A percentile compares a stretch with the other conserved stretches of the same genome.
Evolutionary conservation across 2,888 invertebrate species (phyloP).

Genomic region (Netelia virgata): DNA sequence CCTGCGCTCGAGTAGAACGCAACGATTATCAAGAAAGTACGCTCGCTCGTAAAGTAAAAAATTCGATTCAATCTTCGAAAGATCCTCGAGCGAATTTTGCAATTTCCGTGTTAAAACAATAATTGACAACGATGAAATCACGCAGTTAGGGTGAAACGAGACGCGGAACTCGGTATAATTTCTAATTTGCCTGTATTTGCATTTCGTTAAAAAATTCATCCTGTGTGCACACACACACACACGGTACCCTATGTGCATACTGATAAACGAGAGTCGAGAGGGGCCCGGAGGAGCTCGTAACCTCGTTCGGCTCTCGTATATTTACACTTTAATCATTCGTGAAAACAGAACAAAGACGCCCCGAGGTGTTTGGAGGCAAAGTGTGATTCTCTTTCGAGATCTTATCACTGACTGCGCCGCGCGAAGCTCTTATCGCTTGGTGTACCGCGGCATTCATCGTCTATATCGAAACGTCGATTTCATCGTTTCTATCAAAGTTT

Average conservation of each 20-base stretch:
- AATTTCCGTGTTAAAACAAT: no score
- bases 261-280: neutral
- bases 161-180: neutral
- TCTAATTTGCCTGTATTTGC: neutral
- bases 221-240: neutral
- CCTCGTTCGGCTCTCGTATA: neutral
- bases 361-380: conserved; percentile 41
- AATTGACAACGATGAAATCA: no score
- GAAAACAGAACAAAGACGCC: neutral
- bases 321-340: conserved; percentile 39
- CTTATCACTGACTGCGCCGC: neutral
- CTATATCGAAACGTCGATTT: conserved; percentile 3
- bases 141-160: no score
- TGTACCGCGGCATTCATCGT: conserved; percentile 13
- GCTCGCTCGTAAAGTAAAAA: neutral
- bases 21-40: conserved; percentile 27
- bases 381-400: conserved; percentile 60
- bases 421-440: neutral
- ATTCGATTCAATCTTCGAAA: no score
- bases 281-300: neutral
- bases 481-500: conserved; percentile 6
- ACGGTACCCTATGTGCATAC: neutral
- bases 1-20: conserved; percentile 38
- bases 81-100: no score
- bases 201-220: neutral